A percentile compares a stretch with the other conserved stretches of the same genome.
Evolutionary conservation across 2,888 invertebrate species (phyloP).

Genomic region (Polylopha cassiicola): DNA sequence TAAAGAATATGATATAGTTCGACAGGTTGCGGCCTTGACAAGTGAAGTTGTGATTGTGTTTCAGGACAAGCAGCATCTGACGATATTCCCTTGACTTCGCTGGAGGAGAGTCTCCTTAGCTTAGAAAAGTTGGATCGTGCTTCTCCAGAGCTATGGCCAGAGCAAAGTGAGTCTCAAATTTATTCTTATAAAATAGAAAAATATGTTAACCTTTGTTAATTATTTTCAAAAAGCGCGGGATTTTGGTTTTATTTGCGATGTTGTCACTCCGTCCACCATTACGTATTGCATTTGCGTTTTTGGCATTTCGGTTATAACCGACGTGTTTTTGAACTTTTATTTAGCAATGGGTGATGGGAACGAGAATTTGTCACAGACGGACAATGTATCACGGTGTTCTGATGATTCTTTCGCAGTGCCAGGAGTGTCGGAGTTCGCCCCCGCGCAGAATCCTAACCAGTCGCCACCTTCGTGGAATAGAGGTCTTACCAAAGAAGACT

Average conservation of each 20-base stretch:
- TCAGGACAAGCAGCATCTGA: constrained; percentile 62
- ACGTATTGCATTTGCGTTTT: constrained; percentile 36
- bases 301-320: constrained; percentile 62
- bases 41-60: constrained; percentile 31
- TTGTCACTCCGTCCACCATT: constrained; percentile 58
- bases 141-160: constrained; percentile 98
- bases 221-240: constrained; percentile 68
- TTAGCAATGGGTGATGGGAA: constrained; percentile 54
- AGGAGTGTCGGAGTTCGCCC: constrained; percentile 90
- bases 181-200: too few species aligned
- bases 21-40: background rate
- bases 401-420: constrained; percentile 82
- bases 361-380: constrained; percentile 39
- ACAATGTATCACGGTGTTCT: constrained; percentile 49
- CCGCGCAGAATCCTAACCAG: constrained; percentile 75
- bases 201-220: constrained; percentile 12
- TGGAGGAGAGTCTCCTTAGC: constrained; percentile 88
- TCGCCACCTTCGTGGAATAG: constrained; percentile 82
- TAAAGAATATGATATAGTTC: background rate
- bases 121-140: constrained; percentile 94
- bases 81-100: constrained; percentile 70
- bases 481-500: constrained; percentile 84
- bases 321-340: constrained; percentile 52
- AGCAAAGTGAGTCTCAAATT: constrained; percentile 84
- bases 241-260: constrained; percentile 44